Evolutionary conservation across 2,797 vertebrate species (phyloP).

Genomic region (Apogon talboti): DNA sequence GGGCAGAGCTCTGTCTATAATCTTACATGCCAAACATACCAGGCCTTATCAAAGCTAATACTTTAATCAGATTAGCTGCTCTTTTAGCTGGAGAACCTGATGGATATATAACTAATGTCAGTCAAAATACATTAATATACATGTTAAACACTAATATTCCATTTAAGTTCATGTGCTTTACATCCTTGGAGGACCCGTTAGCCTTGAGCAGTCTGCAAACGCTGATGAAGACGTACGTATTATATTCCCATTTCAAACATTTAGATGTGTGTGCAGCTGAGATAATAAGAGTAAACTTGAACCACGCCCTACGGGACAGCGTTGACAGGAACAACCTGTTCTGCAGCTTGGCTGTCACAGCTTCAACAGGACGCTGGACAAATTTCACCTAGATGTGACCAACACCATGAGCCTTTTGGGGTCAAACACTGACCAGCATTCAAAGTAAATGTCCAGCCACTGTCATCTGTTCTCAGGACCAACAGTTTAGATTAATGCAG

Average conservation of each 20-base stretch:
- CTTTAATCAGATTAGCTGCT: slow-evolving; percentile 72
- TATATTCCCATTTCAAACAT: slow-evolving; percentile 23
- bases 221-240: neutral
- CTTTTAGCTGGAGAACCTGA: slow-evolving; percentile 53
- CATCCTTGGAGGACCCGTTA: neutral
- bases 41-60: slow-evolving; percentile 41
- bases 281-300: slow-evolving; percentile 59
- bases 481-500: neutral
- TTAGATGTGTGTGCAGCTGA: slow-evolving; percentile 31
- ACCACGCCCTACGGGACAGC: slow-evolving; percentile 65
- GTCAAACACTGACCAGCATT: no score
- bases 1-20: slow-evolving; percentile 47
- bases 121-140: neutral
- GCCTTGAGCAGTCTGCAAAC: slow-evolving; percentile 1
- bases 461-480: neutral
- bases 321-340: neutral
- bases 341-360: neutral
- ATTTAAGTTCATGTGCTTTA: neutral
- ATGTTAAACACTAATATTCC: neutral
- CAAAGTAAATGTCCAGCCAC: no score
- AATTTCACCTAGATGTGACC: neutral
- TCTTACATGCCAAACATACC: slow-evolving; percentile 76
- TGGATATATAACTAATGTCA: slow-evolving; percentile 27
- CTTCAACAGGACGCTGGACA: slow-evolving; percentile 1
- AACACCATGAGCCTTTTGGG: neutral